phyloP scores from a whole-genome alignment of 2,797 vertebrate genomes.

The Cyclopterus lumpus region DNA sequence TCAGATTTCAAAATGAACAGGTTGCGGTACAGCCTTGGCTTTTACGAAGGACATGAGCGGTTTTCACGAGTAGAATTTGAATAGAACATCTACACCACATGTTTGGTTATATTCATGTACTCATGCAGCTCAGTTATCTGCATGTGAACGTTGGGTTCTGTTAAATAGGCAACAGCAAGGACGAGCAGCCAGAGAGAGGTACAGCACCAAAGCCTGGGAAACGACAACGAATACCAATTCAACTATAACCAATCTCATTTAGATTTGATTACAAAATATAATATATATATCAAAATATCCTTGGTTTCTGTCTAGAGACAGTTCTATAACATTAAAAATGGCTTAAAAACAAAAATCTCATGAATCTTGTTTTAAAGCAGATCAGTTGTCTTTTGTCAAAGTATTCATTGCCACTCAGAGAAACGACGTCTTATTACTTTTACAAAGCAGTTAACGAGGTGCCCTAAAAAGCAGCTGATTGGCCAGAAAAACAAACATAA shows the following conservation, averaged over 20 bases:
- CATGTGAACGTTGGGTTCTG: constrained; percentile 20
- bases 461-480: constrained; percentile 9
- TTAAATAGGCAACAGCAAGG: constrained; percentile 6
- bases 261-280: neutral
- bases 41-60: constrained; percentile 32
- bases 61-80: constrained; percentile 45
- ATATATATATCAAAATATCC: neutral
- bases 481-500: constrained; percentile 6
- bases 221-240: neutral
- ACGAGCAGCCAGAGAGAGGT: neutral
- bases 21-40: constrained; percentile 28
- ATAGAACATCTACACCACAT: constrained; percentile 28
- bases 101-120: constrained; percentile 13
- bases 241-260: constrained; percentile 13
- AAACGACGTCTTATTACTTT: neutral
- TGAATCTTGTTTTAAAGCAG: constrained; percentile 7
- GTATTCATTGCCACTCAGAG: constrained; percentile 20
- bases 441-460: constrained; percentile 23
- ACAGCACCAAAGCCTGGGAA: constrained; percentile 5
- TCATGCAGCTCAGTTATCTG: constrained; percentile 12
- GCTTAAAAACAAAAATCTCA: constrained; percentile 2
- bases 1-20: constrained; percentile 36
- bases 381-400: constrained; percentile 21
- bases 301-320: constrained; percentile 19
- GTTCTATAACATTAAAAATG: constrained; percentile 39